Conservation (phyloP, 2,797 vertebrate species). For the Eremophila alpestris region DNA sequence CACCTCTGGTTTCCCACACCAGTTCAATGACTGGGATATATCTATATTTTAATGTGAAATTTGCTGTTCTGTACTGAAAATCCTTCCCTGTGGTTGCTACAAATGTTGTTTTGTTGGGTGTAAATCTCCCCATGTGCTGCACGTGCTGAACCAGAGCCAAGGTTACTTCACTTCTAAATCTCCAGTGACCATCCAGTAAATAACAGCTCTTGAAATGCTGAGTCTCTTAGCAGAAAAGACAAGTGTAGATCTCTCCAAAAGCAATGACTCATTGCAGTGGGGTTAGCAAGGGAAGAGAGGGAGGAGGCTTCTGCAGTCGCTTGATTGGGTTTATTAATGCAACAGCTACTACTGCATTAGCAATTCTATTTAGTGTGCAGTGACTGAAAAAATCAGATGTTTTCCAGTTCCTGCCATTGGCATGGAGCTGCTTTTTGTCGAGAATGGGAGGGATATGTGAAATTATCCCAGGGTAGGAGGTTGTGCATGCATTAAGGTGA, state of each 20-base stretch:
- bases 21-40: background rate
- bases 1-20: background rate
- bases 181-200: slow-evolving; percentile 38
- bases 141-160: background rate
- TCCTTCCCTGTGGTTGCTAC: background rate
- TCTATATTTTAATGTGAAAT: background rate
- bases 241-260: background rate
- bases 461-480: background rate
- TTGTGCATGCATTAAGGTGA: background rate
- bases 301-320: background rate
- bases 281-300: background rate
- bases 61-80: background rate
- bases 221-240: slow-evolving; percentile 11
- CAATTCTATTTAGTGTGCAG: background rate
- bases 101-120: background rate
- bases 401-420: background rate
- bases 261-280: background rate
- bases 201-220: background rate
- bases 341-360: background rate
- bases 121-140: background rate
- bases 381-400: background rate
- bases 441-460: background rate
- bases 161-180: slow-evolving; percentile 40
- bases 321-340: background rate
- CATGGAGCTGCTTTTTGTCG: background rate